phyloP scores from a whole-genome alignment of 2,888 invertebrate genomes.

The Lampropteryx suffumata region DNA sequence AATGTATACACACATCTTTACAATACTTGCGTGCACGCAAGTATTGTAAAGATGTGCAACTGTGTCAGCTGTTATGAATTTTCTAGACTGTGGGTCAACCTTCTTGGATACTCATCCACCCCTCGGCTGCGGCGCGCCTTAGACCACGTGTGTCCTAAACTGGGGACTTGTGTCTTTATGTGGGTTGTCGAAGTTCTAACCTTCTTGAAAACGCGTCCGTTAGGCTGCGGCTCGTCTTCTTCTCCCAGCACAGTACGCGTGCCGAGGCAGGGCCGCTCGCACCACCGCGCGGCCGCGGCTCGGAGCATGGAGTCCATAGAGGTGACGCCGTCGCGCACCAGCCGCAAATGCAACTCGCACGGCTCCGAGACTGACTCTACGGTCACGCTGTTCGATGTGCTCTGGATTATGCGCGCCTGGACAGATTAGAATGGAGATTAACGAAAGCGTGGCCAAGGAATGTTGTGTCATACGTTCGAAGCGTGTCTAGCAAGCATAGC shows the following conservation, averaged over 20 bases:
- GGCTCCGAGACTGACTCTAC: slow-evolving; percentile 89
- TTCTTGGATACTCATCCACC: too few species aligned
- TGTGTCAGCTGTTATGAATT: too few species aligned
- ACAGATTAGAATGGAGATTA: background rate
- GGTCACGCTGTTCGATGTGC: slow-evolving; percentile 86
- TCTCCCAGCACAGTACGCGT: slow-evolving; percentile 95
- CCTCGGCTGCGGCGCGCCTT: too few species aligned
- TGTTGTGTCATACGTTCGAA: too few species aligned
- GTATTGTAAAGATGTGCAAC: too few species aligned
- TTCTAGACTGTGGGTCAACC: too few species aligned
- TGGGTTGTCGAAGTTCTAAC: slow-evolving; percentile 57
- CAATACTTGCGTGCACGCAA: too few species aligned
- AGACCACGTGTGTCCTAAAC: too few species aligned
- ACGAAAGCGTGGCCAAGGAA: too few species aligned
- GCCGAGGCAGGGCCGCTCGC: slow-evolving; percentile 90
- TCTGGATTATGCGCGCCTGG: slow-evolving; percentile 88
- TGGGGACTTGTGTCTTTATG: too few species aligned
- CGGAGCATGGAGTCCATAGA: slow-evolving; percentile 93
- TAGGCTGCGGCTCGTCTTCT: slow-evolving; percentile 96
- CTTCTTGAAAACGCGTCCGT: slow-evolving; percentile 98
- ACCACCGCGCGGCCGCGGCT: slow-evolving; percentile 89
- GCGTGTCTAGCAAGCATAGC: too few species aligned
- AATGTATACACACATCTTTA: too few species aligned
- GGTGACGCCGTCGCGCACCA: slow-evolving; percentile 89
- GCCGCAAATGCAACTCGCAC: slow-evolving; percentile 86